Percentiles rank a stretch among this genome's conserved stretches.
Evolutionary conservation across 2,113 vertebrate genomes (phyloP).

Genomic region (Hemiscyllium ocellatum): DNA sequence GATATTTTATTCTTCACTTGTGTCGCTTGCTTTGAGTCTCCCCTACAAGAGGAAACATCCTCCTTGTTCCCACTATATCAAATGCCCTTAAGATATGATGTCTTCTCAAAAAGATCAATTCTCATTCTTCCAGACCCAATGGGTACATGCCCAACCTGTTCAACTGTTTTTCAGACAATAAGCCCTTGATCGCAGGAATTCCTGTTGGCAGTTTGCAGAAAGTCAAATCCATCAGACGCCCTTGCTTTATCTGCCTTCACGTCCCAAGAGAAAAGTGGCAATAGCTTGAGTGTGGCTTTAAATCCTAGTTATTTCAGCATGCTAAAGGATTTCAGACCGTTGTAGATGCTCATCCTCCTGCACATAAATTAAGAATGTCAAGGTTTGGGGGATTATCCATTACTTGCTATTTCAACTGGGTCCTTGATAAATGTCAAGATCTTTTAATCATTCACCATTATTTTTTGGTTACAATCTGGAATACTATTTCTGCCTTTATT

Average conservation of each 20-base stretch:
- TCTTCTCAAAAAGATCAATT: no score
- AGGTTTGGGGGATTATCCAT: neutral
- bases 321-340: neutral
- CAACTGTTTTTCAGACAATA: no score
- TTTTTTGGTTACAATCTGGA: neutral
- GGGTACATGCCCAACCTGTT: no score
- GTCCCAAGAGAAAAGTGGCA: neutral
- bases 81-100: no score
- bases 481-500: neutral
- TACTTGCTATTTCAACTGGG: neutral
- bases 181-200: no score
- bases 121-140: no score
- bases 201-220: neutral
- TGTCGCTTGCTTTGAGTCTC: no score
- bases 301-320: neutral
- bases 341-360: neutral
- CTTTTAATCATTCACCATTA: neutral
- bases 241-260: neutral
- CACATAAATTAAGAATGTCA: neutral
- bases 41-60: no score
- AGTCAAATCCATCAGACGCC: neutral
- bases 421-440: neutral
- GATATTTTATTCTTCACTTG: no score
- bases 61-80: no score
- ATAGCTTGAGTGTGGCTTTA: neutral